Percentiles rank a stretch among this genome's conserved stretches.
phyloP scores from a whole-genome alignment of 2,888 invertebrate species.

The Apamea sordens region DNA sequence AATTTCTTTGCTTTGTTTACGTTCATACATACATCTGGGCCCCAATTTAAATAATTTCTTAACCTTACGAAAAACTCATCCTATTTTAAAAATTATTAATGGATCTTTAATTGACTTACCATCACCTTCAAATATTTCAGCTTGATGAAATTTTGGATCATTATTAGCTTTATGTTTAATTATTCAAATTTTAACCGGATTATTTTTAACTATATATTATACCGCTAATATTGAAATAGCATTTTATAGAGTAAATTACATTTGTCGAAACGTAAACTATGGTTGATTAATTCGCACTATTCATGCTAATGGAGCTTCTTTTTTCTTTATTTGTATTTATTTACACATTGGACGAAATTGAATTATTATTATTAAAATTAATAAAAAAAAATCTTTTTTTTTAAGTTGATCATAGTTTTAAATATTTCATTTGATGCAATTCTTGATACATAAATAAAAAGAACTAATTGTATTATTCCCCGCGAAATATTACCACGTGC shows the following conservation, averaged over 20 bases:
- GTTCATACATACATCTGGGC: too few species aligned
- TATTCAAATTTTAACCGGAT: too few species aligned
- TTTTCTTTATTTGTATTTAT: slow-evolving; percentile 93
- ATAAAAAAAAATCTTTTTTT: too few species aligned
- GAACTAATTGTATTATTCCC: too few species aligned
- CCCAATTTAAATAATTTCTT: slow-evolving; percentile 72
- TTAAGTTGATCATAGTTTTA: too few species aligned
- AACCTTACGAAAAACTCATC: slow-evolving; percentile 84
- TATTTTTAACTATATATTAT: too few species aligned
- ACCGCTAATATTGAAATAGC: slow-evolving; percentile 89
- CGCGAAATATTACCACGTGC: too few species aligned
- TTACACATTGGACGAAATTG: slow-evolving; percentile 92
- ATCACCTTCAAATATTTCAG: slow-evolving; percentile 91
- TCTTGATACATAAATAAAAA: too few species aligned
- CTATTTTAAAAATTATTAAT: slow-evolving; percentile 90
- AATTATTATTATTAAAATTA: too few species aligned
- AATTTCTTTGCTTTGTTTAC: too few species aligned
- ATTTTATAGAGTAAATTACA: slow-evolving; percentile 92
- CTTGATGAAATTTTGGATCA: slow-evolving; percentile 93
- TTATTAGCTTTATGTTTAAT: slow-evolving; percentile 86
- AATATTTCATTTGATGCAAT: too few species aligned
- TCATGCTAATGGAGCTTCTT: slow-evolving; percentile 93
- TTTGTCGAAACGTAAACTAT: slow-evolving; percentile 93
- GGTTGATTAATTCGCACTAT: slow-evolving; percentile 92
- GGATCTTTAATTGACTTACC: slow-evolving; percentile 91